These are phyloP conservation scores for Spialia ferax DNA, from an alignment of 2,888 invertebrate genomes.

Conservation along the genomic window DNA sequence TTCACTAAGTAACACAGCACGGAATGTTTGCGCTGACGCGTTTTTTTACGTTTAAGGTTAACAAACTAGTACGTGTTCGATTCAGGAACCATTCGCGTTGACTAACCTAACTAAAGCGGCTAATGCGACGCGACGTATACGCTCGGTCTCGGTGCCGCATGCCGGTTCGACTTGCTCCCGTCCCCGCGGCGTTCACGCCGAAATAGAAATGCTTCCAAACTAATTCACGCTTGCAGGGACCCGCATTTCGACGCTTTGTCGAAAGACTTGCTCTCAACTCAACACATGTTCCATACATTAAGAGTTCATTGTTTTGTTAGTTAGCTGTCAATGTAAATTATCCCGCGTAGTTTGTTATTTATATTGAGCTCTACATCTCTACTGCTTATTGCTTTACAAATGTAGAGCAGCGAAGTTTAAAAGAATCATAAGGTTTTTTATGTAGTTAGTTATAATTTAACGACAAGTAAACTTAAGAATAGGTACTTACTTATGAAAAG, in stretches of 20 bases:
- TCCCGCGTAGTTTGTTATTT: no score
- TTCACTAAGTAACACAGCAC: constrained; percentile 27
- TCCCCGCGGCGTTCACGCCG: constrained; percentile 70
- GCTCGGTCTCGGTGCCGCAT: constrained; percentile 56
- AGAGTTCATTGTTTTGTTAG: constrained; percentile 6
- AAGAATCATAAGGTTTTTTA: no score
- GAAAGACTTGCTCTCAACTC: constrained; percentile 46
- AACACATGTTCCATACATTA: constrained; percentile 38
- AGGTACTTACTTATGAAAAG: no score
- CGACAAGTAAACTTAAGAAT: no score
- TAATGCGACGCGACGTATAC: constrained; percentile 57
- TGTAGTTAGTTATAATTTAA: no score
- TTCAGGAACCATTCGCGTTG: constrained; percentile 64
- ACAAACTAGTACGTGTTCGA: constrained; percentile 47
- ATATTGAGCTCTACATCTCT: no score
- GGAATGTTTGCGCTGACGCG: constrained; percentile 18
- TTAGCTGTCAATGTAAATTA: no score
- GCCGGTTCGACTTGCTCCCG: constrained; percentile 57
- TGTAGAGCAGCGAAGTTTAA: no score
- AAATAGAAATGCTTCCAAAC: constrained; percentile 71
- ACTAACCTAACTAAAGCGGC: constrained; percentile 58
- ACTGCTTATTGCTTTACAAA: no score
- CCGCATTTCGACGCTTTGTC: constrained; percentile 44
- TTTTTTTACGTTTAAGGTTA: constrained; percentile 19
- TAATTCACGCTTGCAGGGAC: constrained; percentile 18